phyloP scores from a whole-genome alignment of 2,797 vertebrate genomes.

The Crenichthys baileyi region DNA sequence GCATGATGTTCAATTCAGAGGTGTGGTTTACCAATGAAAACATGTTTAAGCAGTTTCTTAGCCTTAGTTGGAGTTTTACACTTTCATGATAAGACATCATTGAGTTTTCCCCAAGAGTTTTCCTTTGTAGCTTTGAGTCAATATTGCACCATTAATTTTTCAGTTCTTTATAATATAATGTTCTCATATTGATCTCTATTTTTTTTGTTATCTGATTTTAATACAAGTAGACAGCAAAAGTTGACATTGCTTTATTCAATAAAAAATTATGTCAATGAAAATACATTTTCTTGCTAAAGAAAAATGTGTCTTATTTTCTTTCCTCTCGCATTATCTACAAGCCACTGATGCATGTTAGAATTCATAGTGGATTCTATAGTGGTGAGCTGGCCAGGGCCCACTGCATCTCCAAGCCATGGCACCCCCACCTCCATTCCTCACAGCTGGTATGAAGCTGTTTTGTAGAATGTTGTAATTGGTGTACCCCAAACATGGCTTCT shows the following conservation, averaged over 20 bases:
- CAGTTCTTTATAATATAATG: not conserved
- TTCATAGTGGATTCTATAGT: not conserved
- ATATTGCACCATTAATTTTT: not conserved
- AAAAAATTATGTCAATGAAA: not conserved
- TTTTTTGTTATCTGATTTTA: not conserved
- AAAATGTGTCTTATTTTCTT: not conserved
- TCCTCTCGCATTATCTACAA: not conserved
- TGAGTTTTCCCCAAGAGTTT: not conserved
- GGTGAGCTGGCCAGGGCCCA: not conserved
- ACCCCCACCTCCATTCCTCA: not conserved
- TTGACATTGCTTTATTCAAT: not conserved
- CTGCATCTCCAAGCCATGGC: not conserved
- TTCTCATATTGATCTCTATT: not conserved
- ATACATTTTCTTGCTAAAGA: not conserved
- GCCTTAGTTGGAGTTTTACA: rapidly evolving
- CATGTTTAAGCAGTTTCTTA: not conserved
- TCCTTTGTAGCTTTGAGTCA: not conserved
- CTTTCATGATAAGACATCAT: conserved; percentile 2
- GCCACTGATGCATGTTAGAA: not conserved
- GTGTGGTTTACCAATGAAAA: not conserved
- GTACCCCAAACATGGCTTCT: not conserved
- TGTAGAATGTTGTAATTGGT: not conserved
- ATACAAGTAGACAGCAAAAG: not conserved
- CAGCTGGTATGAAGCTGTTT: not conserved
- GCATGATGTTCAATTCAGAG: not conserved